These are phyloP conservation scores for Sebastes iracundus DNA, from an alignment of 2,797 vertebrate genomes.

Conservation along the genomic window DNA sequence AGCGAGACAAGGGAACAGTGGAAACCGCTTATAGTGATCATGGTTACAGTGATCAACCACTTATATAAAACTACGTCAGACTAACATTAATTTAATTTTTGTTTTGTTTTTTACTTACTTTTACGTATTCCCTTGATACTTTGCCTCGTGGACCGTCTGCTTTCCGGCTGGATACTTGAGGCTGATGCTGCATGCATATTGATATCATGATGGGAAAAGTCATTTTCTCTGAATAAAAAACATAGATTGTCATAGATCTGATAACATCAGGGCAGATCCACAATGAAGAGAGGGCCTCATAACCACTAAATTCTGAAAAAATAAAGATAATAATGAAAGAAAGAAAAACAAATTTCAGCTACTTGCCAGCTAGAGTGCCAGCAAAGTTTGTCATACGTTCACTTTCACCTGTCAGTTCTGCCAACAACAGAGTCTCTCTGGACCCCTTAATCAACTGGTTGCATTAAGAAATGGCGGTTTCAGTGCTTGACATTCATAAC, in stretches of 20 bases:
- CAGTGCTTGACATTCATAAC: conserved; percentile 1
- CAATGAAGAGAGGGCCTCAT: neutral
- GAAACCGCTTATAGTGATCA: too few species aligned
- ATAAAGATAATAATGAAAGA: neutral
- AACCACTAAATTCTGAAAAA: neutral
- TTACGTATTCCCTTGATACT: fast-evolving
- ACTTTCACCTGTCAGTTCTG: conserved; percentile 12
- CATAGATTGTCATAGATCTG: too few species aligned
- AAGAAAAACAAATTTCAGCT: neutral
- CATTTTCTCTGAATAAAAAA: too few species aligned
- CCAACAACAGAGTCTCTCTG: conserved; percentile 8
- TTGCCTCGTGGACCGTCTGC: too few species aligned
- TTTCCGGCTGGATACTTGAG: fast-evolving
- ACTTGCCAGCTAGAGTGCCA: conserved; percentile 1
- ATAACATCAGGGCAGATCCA: neutral
- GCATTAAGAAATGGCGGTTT: conserved; percentile 7
- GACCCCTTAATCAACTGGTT: conserved; percentile 6
- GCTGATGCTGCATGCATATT: too few species aligned
- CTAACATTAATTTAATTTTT: too few species aligned
- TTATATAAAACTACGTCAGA: too few species aligned
- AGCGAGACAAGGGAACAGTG: too few species aligned
- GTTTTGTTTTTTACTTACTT: neutral
- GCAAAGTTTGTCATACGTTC: neutral
- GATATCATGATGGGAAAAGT: too few species aligned
- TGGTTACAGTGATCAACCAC: too few species aligned